Evolutionary conservation across 2,113 vertebrate genomes (phyloP), one percentile per base, ranked within the genome.

Genomic region (Thermophis baileyi): DNA sequence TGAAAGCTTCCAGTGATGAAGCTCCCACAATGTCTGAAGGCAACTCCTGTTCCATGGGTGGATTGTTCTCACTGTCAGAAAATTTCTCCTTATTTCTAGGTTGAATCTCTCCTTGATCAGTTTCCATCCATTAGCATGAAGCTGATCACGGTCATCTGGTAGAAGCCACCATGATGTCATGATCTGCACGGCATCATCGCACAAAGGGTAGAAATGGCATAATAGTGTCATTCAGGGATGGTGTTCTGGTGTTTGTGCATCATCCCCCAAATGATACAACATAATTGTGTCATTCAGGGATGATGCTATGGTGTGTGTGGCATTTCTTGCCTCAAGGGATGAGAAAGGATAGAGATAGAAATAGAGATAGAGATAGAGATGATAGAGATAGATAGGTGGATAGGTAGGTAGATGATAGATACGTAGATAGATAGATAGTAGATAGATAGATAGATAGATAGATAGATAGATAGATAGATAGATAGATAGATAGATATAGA

Each of bases 151-250:
- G 25, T 60, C 57, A 60, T 18, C 63, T 74, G n/a, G 14, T 35
- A 74, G 63, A 74, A 74, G n/a, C n/a, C n/a, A 20, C 63, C n/a
- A 35, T 18, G n/a, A 74, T 74, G n/a, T 74, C n/a, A 74, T 18
- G 14, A 5, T 35, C 7, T 18, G n/a, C n/a, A 35, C 5, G 16
- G n/a, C n/a, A 69, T 69, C 16, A 6, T 74, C 1, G 0, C 63
- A 35, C n/a, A 35, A 35, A 74, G n/a, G 63, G 35, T 74, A 35
- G 2, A 74, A 18, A 30, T 30, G 57, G 10, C 63, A 35, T 35
- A 35, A 74, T 35, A 18, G 63, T 74, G 16, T 74, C 63, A 74
- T 35, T 74, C 16, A 20, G 63, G 5, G 63, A 74, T 74, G 63
- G 16, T 35, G n/a, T 35, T 35, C 16, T 74, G n/a, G n/a, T 35